These are phyloP conservation scores for Battus philenor DNA, from an alignment of 1,140 invertebrate genomes.

Conservation along the genomic window DNA sequence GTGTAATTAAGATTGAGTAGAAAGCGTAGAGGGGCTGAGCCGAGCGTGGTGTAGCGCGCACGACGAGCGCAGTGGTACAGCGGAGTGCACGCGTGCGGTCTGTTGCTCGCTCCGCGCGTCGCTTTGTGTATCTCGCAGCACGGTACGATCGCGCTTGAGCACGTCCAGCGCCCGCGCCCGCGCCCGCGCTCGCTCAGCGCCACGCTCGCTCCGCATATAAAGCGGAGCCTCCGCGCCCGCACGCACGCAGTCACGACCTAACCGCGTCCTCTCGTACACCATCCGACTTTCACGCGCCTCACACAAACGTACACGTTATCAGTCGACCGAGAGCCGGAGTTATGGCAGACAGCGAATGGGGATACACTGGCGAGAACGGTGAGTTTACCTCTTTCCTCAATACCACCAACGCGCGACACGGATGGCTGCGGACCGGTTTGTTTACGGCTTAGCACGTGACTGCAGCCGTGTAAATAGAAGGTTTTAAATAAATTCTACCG, in stretches of 20 bases:
- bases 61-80: slow-evolving; percentile 27
- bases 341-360: slow-evolving; percentile 66
- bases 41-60: slow-evolving; percentile 18
- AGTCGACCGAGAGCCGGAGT: slow-evolving; percentile 37
- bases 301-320: slow-evolving; percentile 22
- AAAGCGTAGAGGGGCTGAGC: slow-evolving; percentile 58
- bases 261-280: slow-evolving; percentile 52
- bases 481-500: slow-evolving; percentile 4
- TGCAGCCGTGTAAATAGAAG: slow-evolving; percentile 35
- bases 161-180: slow-evolving; percentile 33
- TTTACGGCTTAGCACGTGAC: slow-evolving; percentile 68
- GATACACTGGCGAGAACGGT: slow-evolving; percentile 73
- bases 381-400: slow-evolving; percentile 40
- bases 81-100: slow-evolving; percentile 31
- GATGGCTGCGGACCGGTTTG: slow-evolving; percentile 56
- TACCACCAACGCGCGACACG: slow-evolving; percentile 19
- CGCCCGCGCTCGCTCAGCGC: slow-evolving; percentile 24
- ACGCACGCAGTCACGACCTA: slow-evolving; percentile 59
- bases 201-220: slow-evolving; percentile 35
- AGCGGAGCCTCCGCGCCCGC: slow-evolving; percentile 44
- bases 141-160: no score
- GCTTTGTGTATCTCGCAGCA: no score
- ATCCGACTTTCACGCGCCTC: slow-evolving; percentile 45
- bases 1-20: slow-evolving; percentile 49
- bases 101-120: slow-evolving; percentile 29